Conservation (phyloP, 2,888 invertebrate species). For the Elysia crispata region DNA sequence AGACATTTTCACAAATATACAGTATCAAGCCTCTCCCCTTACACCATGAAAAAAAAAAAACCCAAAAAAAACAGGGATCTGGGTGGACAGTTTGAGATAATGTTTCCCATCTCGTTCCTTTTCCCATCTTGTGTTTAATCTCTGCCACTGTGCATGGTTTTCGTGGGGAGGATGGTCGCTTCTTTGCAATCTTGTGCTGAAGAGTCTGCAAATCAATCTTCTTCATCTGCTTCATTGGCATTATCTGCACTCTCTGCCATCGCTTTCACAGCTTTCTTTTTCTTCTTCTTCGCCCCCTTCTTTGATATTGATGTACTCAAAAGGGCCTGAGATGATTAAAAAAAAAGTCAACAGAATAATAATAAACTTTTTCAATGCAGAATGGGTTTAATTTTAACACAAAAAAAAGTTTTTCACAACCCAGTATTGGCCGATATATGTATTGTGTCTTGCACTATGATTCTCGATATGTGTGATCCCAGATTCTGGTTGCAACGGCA, state of each 20-base stretch:
- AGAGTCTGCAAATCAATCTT: slow-evolving; percentile 14
- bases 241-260: slow-evolving; percentile 60
- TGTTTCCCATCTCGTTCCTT: too few species aligned
- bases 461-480: too few species aligned
- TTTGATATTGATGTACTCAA: slow-evolving; percentile 85
- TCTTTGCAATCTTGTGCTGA: too few species aligned
- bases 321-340: slow-evolving; percentile 81
- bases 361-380: background rate
- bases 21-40: too few species aligned
- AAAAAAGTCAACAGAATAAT: slow-evolving; percentile 23
- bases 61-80: too few species aligned
- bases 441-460: too few species aligned
- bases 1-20: too few species aligned
- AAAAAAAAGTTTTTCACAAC: background rate
- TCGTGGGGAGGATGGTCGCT: background rate
- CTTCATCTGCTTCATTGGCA: slow-evolving; percentile 41
- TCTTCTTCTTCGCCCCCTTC: slow-evolving; percentile 93
- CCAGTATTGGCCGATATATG: background rate
- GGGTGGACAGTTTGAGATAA: too few species aligned
- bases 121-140: too few species aligned
- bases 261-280: slow-evolving; percentile 88
- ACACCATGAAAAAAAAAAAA: too few species aligned
- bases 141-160: too few species aligned
- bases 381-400: background rate
- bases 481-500: too few species aligned